Evolutionary conservation across 2,113 vertebrate genomes (phyloP).

Genomic region (Synchiropus splendidus): DNA sequence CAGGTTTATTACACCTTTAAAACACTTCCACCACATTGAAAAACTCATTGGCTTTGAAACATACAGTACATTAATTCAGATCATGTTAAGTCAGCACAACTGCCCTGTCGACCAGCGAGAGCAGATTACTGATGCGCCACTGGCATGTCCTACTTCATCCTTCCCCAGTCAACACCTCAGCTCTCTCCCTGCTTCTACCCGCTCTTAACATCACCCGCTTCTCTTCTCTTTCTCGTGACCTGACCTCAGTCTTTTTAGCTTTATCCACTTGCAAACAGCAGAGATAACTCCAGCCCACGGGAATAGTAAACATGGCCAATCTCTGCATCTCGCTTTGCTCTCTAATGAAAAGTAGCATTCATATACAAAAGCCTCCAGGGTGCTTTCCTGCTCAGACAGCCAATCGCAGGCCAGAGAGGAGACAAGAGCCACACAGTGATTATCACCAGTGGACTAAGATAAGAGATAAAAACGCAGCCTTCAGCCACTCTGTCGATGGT

Average conservation of each 20-base stretch:
- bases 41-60: no score
- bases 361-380: slow-evolving; percentile 10
- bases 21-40: no score
- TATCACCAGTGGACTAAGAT: slow-evolving; percentile 26
- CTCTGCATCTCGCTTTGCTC: slow-evolving; percentile 22
- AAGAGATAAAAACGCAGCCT: no score
- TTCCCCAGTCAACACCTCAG: background rate
- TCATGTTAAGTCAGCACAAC: no score
- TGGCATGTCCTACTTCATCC: slow-evolving; percentile 35
- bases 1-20: no score
- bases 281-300: slow-evolving; percentile 16
- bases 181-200: background rate
- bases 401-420: slow-evolving; percentile 20
- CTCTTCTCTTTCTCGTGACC: slow-evolving; percentile 10
- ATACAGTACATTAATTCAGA: no score
- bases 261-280: slow-evolving; percentile 22
- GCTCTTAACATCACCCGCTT: background rate
- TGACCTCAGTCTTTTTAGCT: slow-evolving; percentile 19
- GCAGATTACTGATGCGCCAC: slow-evolving; percentile 47
- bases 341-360: slow-evolving; percentile 35
- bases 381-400: slow-evolving; percentile 19
- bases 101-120: slow-evolving; percentile 38
- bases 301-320: slow-evolving; percentile 25
- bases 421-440: slow-evolving; percentile 26
- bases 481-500: no score